Base-by-base conservation (phyloP, 2,113 vertebrate genomes). In the Amphiprion ocellaris region DNA sequence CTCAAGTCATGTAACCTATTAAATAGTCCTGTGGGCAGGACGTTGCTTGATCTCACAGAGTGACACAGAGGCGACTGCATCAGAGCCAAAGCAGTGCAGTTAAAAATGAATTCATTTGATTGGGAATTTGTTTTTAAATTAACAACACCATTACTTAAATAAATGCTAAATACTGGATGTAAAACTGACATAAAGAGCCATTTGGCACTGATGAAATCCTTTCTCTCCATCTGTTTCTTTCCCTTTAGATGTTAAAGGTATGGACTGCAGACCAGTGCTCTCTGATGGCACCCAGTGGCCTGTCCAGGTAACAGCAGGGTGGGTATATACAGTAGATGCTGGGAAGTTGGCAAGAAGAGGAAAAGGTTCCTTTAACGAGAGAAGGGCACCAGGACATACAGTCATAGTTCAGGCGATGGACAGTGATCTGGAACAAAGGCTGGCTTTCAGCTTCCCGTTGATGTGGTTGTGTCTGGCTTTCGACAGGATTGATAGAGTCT, bases 211-310 rank as follows among this genome's bases (percentile, higher is more conserved):
- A 65, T 0, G 10, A 62, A 44, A 19, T 0, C 47, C 6, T 33
- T 26, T 56, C 3, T 54, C 28, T 49, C 21, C 30, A 37, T 65
- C 33, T 12, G 28, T 47, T 39, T 72, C 65, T 1, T 30, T 74
- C 17, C 4, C 19, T 52, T 67, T 2, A 52, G 21, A 14, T 0
- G 0, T n/a, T 61, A 4, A 11, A 7, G 14, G 12, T 61, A 5
- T 44, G 47, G 68, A 52, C 10, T 46, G 21, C 5, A 76, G 26
- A 84, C 54, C 50, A 41, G 21, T 67, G 77, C 74, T 90, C 89
- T 88, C 75, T 88, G 69, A 67, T 65, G 82, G 75, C 88, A 85
- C 76, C 90, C 78, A 74, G 85, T 92, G 91, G 91, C 59, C 72
- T 60, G 19, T 37, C 14, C 1, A 7, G 11, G 79, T 67, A 87